phyloP scores from a whole-genome alignment of 2,888 invertebrate species.

The Agriotes lineatus region DNA sequence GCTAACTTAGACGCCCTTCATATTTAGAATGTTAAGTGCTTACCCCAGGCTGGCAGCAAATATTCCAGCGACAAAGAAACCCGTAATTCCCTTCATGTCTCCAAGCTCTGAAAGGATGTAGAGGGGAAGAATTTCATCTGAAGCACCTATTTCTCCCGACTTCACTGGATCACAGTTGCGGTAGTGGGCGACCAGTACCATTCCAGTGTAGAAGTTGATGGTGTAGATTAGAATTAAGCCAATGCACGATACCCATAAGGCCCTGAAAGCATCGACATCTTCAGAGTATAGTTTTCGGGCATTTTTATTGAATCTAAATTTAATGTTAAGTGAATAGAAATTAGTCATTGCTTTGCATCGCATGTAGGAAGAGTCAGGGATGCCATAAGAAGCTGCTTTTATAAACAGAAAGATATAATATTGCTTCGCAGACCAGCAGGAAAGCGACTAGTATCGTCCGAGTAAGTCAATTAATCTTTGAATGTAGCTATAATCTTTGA shows the following conservation, averaged over 20 bases:
- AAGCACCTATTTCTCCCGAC: constrained; percentile 76
- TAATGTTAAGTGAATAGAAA: too few relatives aligned
- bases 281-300: background rate
- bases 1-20: background rate
- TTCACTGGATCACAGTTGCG: constrained; percentile 86
- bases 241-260: constrained; percentile 80
- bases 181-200: constrained; percentile 86
- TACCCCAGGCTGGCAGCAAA: constrained; percentile 97
- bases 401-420: too few relatives aligned
- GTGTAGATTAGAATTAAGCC: constrained; percentile 85
- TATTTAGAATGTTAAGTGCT: too few relatives aligned
- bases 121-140: constrained; percentile 88
- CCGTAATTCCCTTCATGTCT: constrained; percentile 82
- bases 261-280: too few relatives aligned
- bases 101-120: constrained; percentile 91
- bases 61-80: constrained; percentile 95
- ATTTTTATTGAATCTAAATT: background rate
- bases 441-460: too few relatives aligned
- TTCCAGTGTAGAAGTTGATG: constrained; percentile 89
- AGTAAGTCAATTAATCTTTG: too few relatives aligned
- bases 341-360: too few relatives aligned
- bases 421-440: too few relatives aligned
- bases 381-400: too few relatives aligned
- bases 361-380: too few relatives aligned
- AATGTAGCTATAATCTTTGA: too few relatives aligned